phyloP scores from a whole-genome alignment of 2,888 invertebrate genomes.

The Caenorhabditis auriculariae region DNA sequence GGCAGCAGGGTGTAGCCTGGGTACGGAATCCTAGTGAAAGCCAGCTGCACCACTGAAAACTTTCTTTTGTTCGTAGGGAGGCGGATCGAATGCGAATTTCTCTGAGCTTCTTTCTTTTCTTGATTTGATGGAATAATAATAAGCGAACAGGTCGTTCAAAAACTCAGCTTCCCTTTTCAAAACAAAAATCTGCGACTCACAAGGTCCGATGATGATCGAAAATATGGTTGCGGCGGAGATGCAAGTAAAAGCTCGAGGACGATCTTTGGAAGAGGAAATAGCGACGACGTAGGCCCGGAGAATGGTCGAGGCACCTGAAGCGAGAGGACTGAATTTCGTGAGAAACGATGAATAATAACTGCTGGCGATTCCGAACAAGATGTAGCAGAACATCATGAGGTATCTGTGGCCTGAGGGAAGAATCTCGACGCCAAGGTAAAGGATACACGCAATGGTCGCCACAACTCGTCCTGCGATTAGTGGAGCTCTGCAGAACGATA shows the following conservation, averaged over 20 bases:
- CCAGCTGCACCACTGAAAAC: conserved; percentile 39
- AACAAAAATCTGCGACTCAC: conserved; percentile 10
- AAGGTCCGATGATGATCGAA: conserved; percentile 26
- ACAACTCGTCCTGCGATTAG: conserved; percentile 26
- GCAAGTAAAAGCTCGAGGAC: conserved; percentile 22
- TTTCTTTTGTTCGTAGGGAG: neutral
- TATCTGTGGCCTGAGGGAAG: conserved; percentile 21
- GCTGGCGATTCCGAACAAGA: conserved; percentile 25
- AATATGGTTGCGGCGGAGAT: conserved; percentile 21
- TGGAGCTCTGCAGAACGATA: conserved; percentile 13
- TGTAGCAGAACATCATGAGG: conserved; percentile 28
- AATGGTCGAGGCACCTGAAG: conserved; percentile 23
- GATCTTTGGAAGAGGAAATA: conserved; percentile 22
- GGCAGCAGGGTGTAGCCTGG: conserved; percentile 36
- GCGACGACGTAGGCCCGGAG: conserved; percentile 31
- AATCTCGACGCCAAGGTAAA: conserved; percentile 18
- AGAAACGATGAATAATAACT: conserved; percentile 5
- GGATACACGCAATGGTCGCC: conserved; percentile 18
- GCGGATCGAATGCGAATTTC: neutral
- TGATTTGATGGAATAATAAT: no score
- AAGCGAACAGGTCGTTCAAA: no score
- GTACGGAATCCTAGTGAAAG: conserved; percentile 40
- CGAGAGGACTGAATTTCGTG: neutral
- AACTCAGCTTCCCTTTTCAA: no score
- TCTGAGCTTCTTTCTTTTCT: no score